phyloP scores from a whole-genome alignment of 2,113 vertebrate species.

The Bambusicola thoracicus region DNA sequence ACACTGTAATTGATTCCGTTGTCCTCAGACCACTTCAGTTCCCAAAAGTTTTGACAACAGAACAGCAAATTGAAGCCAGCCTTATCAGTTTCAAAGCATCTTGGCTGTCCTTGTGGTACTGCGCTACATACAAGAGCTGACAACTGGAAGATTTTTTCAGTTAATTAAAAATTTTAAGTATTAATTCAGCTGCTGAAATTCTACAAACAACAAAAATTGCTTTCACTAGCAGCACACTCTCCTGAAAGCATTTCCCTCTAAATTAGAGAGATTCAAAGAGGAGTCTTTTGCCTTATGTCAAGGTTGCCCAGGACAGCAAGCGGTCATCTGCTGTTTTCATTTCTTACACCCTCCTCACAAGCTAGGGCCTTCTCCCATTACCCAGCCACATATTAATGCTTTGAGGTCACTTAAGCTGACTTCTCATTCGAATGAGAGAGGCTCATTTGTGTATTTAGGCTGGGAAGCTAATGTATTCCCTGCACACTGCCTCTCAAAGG shows the following conservation, averaged over 20 bases:
- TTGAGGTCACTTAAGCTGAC: not conserved
- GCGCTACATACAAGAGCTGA: not conserved
- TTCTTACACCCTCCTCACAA: not conserved
- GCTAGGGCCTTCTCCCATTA: not conserved
- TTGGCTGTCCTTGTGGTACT: not conserved
- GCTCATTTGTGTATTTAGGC: not conserved
- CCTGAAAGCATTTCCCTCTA: not conserved
- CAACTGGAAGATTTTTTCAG: conserved; percentile 30
- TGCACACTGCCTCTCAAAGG: not conserved
- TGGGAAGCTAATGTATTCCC: not conserved
- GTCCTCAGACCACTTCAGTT: not conserved
- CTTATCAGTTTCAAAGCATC: conserved; percentile 27
- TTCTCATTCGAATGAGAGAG: not conserved
- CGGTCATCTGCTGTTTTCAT: not conserved
- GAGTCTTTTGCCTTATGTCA: not conserved
- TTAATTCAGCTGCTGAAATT: conserved; percentile 31
- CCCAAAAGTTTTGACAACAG: conserved; percentile 7
- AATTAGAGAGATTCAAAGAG: not conserved
- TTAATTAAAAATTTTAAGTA: conserved; percentile 35
- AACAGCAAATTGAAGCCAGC: conserved; percentile 7
- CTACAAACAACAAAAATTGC: conserved; percentile 7
- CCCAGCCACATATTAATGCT: not conserved
- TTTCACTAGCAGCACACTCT: not conserved
- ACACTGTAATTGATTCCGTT: not conserved
- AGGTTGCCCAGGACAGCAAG: not conserved